Conservation (phyloP, 1,140 invertebrate genomes). For the Trinorchestia longiramus region DNA sequence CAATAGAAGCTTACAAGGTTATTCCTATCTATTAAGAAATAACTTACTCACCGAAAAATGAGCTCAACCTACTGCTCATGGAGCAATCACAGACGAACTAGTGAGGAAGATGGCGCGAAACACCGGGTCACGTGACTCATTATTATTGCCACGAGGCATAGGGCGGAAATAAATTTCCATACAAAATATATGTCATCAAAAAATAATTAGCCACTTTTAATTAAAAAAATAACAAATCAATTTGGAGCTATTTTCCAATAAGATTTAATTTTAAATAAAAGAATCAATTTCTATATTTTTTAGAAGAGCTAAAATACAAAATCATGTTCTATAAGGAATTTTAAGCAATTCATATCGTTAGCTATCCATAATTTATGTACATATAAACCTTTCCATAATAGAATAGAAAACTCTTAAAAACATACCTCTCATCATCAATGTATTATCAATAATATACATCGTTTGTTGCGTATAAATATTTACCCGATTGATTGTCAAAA, state of each 20-base stretch:
- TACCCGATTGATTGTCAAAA: too few relatives aligned
- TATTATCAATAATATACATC: too few relatives aligned
- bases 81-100: constrained; percentile 31
- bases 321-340: not conserved
- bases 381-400: too few relatives aligned
- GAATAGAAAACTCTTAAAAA: too few relatives aligned
- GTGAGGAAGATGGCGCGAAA: constrained; percentile 52
- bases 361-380: not conserved
- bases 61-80: not conserved
- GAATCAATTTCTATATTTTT: not conserved
- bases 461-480: too few relatives aligned
- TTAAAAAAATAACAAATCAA: not conserved
- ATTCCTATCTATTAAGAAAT: not conserved
- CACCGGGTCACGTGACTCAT: constrained; percentile 51
- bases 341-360: not conserved
- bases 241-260: not conserved
- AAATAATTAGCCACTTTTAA: not conserved
- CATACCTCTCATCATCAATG: too few relatives aligned
- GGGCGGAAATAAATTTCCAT: not conserved
- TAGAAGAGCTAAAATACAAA: not conserved
- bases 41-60: not conserved
- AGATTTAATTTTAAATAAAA: not conserved
- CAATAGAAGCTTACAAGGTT: not conserved
- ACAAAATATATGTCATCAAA: not conserved
- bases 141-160: not conserved